Base-by-base conservation (phyloP, 2,888 invertebrate species). In the Ormyrus nitidulus region DNA sequence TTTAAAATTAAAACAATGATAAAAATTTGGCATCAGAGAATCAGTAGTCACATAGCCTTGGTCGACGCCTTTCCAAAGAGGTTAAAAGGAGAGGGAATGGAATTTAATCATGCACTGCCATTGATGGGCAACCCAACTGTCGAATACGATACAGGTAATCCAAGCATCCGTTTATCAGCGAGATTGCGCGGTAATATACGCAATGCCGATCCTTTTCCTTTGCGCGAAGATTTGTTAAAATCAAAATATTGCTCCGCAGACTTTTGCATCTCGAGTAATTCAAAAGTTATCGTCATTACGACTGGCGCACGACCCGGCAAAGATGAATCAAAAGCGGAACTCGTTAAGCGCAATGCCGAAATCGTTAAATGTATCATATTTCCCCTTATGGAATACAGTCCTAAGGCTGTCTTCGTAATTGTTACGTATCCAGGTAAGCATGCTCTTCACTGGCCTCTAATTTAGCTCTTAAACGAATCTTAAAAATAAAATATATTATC, bases 81-180 rank as follows among this genome's bases (percentile, higher is more conserved):
- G 84, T 88, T 94, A 68, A 91, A 92, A 84, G 94, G 94, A 48
- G 94, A 94, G 88, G 92, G 93, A 89, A 91, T 94, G 91, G 94
- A 94, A 86, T 91, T 93, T 53, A 91, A 91, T 83, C 94, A 94
- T 83, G 93, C 93, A 6, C 88, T 92, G 9, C 89, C 92, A 34
- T 94, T 93, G 86, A 87, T 93, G 70, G 91, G 91, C 68, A 91
- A 92, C 83, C 92, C 93, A 58, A 91, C 90, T 80, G 90, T 94
- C 73, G 91, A 91, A 71, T 93, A 92, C 62, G 92, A 92, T 83
- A 92, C 93, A 84, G 93, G 93, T 93, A 86, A 73, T 34, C 34
- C 34, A 34, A 34, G 34, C 34, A 34, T 34, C 34, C 4, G 34
- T 4, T 34, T 34, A 10, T 9, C 6, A n/a, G 3, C 48, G 7